These are phyloP conservation scores for Epinephelus coioides DNA, from an alignment of 2,797 vertebrate species.

Conservation along the genomic window DNA sequence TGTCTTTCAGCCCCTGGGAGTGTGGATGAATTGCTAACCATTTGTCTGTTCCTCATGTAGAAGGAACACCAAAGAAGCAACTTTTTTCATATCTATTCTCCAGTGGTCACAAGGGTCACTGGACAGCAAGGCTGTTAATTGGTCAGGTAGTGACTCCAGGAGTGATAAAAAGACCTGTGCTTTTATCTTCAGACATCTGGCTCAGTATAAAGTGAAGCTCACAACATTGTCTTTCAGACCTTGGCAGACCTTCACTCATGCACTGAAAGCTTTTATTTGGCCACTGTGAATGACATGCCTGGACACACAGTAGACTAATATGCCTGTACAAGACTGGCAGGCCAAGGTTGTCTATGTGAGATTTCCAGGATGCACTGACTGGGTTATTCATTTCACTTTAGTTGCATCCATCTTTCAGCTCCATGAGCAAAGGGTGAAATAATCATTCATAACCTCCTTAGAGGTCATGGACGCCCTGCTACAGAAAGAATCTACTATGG, in stretches of 20 bases:
- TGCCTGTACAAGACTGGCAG: neutral
- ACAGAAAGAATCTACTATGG: neutral
- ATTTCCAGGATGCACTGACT: neutral
- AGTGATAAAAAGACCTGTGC: neutral
- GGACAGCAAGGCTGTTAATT: neutral
- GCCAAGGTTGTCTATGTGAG: neutral
- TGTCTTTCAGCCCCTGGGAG: neutral
- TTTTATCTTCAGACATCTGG: neutral
- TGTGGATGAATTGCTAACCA: neutral
- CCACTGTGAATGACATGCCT: neutral
- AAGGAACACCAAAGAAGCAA: neutral
- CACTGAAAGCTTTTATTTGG: neutral
- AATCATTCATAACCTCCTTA: neutral
- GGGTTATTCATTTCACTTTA: neutral
- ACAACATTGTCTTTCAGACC: neutral
- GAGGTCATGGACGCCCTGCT: neutral
- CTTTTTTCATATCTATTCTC: neutral
- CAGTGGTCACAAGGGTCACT: neutral
- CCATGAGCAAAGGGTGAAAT: neutral
- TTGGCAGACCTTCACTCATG: neutral
- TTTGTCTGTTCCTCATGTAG: neutral
- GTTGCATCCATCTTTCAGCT: conserved; percentile 14
- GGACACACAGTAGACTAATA: neutral
- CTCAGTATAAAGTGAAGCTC: neutral
- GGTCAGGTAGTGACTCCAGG: neutral